Evolutionary conservation across 1,140 invertebrate species (phyloP).

Genomic region (Brachionus sp.): DNA sequence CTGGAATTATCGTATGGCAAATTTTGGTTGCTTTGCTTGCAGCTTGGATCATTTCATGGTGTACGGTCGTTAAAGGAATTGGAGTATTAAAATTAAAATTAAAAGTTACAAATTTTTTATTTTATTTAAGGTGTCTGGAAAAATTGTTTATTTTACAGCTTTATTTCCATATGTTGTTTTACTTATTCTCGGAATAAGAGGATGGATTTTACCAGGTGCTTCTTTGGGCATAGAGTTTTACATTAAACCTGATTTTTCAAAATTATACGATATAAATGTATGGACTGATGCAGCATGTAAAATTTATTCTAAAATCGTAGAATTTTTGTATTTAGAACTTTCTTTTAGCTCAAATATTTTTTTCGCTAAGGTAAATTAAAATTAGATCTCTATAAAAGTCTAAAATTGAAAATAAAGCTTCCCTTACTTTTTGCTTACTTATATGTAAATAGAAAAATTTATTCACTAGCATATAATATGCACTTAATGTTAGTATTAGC

Average conservation of each 20-base stretch:
- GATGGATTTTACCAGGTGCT: conserved; percentile 43
- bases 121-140: conserved; percentile 16
- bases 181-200: conserved; percentile 39
- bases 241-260: conserved; percentile 43
- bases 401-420: too few species aligned
- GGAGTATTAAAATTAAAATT: not conserved
- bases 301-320: not conserved
- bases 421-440: too few species aligned
- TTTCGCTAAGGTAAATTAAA: conserved; percentile 8
- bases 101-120: not conserved
- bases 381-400: too few species aligned
- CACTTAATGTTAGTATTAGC: too few species aligned
- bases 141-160: conserved; percentile 45
- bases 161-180: conserved; percentile 44
- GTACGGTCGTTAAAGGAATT: conserved; percentile 55
- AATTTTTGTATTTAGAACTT: not conserved
- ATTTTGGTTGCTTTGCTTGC: conserved; percentile 49
- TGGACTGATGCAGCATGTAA: conserved; percentile 46
- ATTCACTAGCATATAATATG: too few species aligned
- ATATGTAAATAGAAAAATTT: too few species aligned
- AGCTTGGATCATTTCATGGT: conserved; percentile 55
- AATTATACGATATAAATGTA: conserved; percentile 12
- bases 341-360: conserved; percentile 44
- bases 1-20: conserved; percentile 44
- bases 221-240: conserved; percentile 28